phyloP scores from a whole-genome alignment of 1,140 invertebrate species.

The Drosophila pachea region DNA sequence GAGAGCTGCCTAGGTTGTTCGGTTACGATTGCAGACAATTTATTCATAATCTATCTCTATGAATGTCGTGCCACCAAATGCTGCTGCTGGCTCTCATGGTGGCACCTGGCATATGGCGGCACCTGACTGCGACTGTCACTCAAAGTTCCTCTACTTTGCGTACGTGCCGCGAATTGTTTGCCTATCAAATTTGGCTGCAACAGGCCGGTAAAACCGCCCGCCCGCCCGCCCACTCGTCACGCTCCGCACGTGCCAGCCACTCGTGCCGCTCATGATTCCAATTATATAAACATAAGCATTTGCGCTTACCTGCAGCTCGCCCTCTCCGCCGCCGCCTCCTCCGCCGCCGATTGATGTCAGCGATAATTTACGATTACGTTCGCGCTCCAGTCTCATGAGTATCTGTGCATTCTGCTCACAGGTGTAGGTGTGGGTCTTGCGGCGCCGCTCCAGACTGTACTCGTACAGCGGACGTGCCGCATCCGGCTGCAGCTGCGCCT shows the following conservation, averaged over 20 bases:
- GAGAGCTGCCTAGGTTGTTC: too few species aligned
- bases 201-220: slow-evolving; percentile 10
- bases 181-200: slow-evolving; percentile 59
- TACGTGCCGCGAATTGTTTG: slow-evolving; percentile 70
- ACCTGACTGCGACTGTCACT: slow-evolving; percentile 25
- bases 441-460: slow-evolving; percentile 74
- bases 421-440: slow-evolving; percentile 75
- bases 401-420: slow-evolving; percentile 78
- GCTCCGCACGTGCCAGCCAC: slow-evolving; percentile 41
- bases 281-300: slow-evolving; percentile 57
- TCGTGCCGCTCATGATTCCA: slow-evolving; percentile 53
- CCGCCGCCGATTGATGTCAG: slow-evolving; percentile 47
- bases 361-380: slow-evolving; percentile 76
- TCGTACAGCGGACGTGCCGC: slow-evolving; percentile 71
- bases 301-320: slow-evolving; percentile 65
- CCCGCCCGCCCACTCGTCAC: slow-evolving; percentile 4
- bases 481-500: slow-evolving; percentile 72
- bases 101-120: slow-evolving; percentile 26
- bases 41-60: slow-evolving; percentile 17
- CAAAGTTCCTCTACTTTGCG: slow-evolving; percentile 12
- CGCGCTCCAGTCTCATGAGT: slow-evolving; percentile 77
- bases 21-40: not conserved
- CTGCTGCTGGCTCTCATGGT: slow-evolving; percentile 21
- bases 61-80: slow-evolving; percentile 14
- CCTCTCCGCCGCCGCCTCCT: slow-evolving; percentile 14